Conservation (phyloP, 2,797 vertebrate species). For the Clarias fuscus region DNA sequence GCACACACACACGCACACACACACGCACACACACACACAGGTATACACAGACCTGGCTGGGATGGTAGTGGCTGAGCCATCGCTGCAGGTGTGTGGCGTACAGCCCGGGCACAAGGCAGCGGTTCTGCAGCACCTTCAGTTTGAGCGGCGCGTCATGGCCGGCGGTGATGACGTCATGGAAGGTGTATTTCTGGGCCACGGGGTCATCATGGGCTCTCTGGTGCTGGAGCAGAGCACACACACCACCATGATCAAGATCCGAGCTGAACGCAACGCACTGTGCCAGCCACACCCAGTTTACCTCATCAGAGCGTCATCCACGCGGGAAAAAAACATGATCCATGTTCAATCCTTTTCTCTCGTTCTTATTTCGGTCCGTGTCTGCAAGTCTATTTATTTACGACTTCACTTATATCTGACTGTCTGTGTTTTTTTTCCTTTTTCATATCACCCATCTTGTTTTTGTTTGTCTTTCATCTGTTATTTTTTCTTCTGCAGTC, state of each 20-base stretch:
- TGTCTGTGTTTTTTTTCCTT: neutral
- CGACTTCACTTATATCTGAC: neutral
- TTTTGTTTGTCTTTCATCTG: neutral
- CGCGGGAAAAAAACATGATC: no score
- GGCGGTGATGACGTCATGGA: constrained; percentile 92
- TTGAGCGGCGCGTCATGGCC: constrained; percentile 77
- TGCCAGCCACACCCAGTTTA: no score
- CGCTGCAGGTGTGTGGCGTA: constrained; percentile 92
- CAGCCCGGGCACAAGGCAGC: constrained; percentile 94
- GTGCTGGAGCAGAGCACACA: constrained; percentile 75
- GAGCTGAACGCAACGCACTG: neutral
- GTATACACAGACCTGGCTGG: constrained; percentile 84
- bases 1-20: neutral
- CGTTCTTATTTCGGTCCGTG: neutral
- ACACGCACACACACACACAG: constrained; percentile 62
- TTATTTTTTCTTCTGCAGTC: neutral
- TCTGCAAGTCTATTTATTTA: neutral
- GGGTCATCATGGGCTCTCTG: constrained; percentile 96
- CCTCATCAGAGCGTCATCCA: neutral
- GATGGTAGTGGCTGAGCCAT: constrained; percentile 92
- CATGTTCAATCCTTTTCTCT: no score
- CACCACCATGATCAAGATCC: neutral
- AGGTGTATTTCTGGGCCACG: constrained; percentile 92
- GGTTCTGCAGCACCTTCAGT: constrained; percentile 89
- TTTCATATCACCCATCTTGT: neutral